Evolutionary conservation across 2,113 vertebrate genomes (phyloP).

Genomic region (Elaphurus davidianus): DNA sequence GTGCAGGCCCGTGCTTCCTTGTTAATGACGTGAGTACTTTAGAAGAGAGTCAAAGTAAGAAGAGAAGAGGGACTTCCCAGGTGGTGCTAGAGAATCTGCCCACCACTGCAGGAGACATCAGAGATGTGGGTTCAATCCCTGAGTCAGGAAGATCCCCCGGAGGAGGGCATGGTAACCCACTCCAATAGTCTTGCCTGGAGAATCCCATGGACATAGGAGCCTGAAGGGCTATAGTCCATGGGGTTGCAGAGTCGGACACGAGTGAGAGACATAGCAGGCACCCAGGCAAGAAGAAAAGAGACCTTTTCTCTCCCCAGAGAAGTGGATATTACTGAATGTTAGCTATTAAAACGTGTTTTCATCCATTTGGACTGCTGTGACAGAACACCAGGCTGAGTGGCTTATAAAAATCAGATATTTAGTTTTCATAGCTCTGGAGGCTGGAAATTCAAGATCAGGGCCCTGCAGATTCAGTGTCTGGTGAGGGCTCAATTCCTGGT

Average conservation of each 20-base stretch:
- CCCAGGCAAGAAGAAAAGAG: not conserved
- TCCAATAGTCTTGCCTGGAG: too few species aligned
- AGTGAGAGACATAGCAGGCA: not conserved
- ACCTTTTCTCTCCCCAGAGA: not conserved
- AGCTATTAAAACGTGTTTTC: not conserved
- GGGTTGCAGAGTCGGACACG: fast-evolving
- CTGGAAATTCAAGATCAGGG: not conserved
- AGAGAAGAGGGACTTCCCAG: not conserved
- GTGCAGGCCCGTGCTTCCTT: not conserved
- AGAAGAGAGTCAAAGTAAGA: not conserved
- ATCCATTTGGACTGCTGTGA: not conserved
- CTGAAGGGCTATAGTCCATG: not conserved
- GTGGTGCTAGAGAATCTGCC: too few species aligned
- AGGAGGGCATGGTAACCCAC: too few species aligned
- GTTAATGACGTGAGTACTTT: not conserved
- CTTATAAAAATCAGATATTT: not conserved
- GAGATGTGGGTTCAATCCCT: too few species aligned
- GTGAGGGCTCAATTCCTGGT: not conserved
- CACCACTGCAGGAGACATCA: too few species aligned
- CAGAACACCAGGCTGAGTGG: not conserved
- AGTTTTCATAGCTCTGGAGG: not conserved
- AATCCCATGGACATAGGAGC: too few species aligned
- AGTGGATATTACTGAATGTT: not conserved
- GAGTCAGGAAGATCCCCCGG: too few species aligned
- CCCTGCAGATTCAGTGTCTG: fast-evolving